Evolutionary conservation across 2,797 vertebrate genomes (phyloP), one percentile per base, ranked within the genome.

Genomic region (Prionace glauca): DNA sequence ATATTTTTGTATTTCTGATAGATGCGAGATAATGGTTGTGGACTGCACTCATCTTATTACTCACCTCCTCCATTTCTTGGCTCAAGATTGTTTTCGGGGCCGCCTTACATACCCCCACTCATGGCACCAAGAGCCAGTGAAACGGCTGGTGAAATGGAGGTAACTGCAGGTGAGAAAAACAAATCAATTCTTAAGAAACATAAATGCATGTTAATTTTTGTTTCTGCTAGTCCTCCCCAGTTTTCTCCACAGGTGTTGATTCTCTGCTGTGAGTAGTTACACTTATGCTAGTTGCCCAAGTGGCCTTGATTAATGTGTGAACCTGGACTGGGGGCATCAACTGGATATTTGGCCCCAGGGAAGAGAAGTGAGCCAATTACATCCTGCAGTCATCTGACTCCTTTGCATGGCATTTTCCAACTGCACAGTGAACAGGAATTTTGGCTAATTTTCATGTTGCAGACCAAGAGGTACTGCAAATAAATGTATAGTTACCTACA

Each of bases 11-110:
- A 8, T 96, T 96, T 90, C 72, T 0, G 0, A 56, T 96, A 98
- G 98, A 95, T 97, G 95, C 96, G 96, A 0, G 97, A 98, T 88
- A 96, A 96, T 96, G 14, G 95, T 50, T 96, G 96, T 96, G 97
- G 97, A 96, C 97, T 97, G 95, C 97, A 96, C 86, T 97, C 97
- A 22, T 96, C 95, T 86, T 97, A 97, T 96, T 97, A 97, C 32
- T 26, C 96, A 96, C 96, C 97, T 69, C 96, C 95, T 79, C 97
- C 95, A 5, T 97, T 97, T 95, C 97, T 98, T 81, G 96, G 98
- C 0, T 97, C 96, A 1, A 96, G 96, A 69, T 97, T 97, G 95
- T 96, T 98, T 36, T 96, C 97, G 26, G 97, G 96, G 0, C 96
- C 98, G 95, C 97, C 96, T 84, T 97, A 97, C 95, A 96, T 98